Percentiles rank a stretch among this genome's conserved stretches.
These are phyloP conservation scores for Plutomurus gul DNA, from an alignment of 1,140 invertebrate genomes.

Conservation along the genomic window DNA sequence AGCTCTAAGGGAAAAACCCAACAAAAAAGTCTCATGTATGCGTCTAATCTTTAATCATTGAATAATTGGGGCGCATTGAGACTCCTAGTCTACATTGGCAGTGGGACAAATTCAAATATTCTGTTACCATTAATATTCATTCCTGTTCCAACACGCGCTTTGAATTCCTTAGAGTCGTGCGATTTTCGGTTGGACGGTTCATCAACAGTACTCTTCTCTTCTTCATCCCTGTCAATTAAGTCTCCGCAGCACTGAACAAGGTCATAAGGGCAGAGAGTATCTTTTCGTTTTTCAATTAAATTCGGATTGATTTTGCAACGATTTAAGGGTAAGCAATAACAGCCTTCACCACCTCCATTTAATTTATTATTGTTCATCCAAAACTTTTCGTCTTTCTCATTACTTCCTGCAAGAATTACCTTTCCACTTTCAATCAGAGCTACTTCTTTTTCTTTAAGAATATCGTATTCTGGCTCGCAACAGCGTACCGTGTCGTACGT, in stretches of 20 bases:
- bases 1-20: too few relatives aligned
- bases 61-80: not conserved
- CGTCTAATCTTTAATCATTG: not conserved
- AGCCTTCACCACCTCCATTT: not conserved
- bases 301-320: not conserved
- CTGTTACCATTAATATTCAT: not conserved
- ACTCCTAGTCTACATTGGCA: not conserved
- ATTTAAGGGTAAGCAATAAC: not conserved
- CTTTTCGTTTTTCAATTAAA: conserved; percentile 1
- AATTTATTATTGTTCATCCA: not conserved
- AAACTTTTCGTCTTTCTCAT: not conserved
- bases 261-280: conserved; percentile 31
- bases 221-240: not conserved
- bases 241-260: conserved; percentile 43
- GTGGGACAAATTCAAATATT: not conserved
- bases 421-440: not conserved
- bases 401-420: not conserved
- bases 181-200: not conserved
- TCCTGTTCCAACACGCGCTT: not conserved
- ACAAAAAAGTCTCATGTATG: too few relatives aligned
- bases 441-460: not conserved
- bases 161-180: not conserved
- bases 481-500: conserved; percentile 42
- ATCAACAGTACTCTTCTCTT: not conserved
- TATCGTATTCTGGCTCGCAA: conserved; percentile 29